Conservation (phyloP, 2,888 invertebrate genomes). For the Caenorhabditis sinica region DNA sequence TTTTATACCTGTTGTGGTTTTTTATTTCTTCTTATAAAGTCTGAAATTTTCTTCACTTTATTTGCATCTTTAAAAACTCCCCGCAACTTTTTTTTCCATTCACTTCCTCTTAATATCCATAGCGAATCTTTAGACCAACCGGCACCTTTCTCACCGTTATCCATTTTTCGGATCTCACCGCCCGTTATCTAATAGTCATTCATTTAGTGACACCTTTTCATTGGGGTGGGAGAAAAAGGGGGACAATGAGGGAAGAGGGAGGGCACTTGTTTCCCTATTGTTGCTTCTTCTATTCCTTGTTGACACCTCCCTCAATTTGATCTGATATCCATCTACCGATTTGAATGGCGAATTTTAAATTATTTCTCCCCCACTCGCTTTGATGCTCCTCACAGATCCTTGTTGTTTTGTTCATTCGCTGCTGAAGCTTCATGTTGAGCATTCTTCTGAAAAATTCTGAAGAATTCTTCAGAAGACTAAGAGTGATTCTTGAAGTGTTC, state of each 20-base stretch:
- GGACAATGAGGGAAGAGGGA: not conserved
- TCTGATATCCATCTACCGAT: slow-evolving; percentile 43
- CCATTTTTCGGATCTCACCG: slow-evolving; percentile 45
- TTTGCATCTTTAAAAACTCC: not conserved
- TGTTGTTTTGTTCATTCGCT: slow-evolving; percentile 28
- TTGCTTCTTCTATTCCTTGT: slow-evolving; percentile 38
- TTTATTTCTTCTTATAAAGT: not conserved
- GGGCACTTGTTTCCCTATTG: slow-evolving; percentile 45
- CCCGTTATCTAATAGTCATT: slow-evolving; percentile 41
- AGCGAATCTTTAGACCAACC: slow-evolving; percentile 7
- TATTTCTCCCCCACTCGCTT: slow-evolving; percentile 40
- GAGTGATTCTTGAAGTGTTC: slow-evolving; percentile 35
- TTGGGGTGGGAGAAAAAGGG: not conserved
- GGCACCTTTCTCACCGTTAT: slow-evolving; percentile 24
- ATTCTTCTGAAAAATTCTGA: slow-evolving; percentile 35
- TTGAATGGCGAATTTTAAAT: slow-evolving; percentile 49
- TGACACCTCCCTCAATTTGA: slow-evolving; percentile 56
- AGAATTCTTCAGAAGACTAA: no score
- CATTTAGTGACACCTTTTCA: slow-evolving; percentile 50
- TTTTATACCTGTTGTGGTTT: slow-evolving; percentile 6
- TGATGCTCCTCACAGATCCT: not conserved
- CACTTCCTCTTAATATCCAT: slow-evolving; percentile 8
- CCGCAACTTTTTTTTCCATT: slow-evolving; percentile 8
- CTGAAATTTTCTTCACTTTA: no score
- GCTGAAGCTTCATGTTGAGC: not conserved